phyloP scores from a whole-genome alignment of 1,140 invertebrate genomes.

The Aphelenchoides besseyi region DNA sequence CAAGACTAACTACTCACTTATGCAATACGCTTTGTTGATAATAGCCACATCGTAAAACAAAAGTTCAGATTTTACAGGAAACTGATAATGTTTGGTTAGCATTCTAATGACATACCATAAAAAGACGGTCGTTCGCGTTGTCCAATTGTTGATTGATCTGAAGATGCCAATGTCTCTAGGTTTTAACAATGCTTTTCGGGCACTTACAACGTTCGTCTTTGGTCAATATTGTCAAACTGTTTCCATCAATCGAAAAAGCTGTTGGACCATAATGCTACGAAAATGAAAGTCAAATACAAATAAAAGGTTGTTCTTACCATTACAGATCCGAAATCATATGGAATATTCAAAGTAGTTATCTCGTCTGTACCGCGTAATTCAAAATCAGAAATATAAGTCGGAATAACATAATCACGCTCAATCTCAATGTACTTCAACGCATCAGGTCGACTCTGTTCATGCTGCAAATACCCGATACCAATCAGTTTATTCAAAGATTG shows the following conservation, averaged over 20 bases:
- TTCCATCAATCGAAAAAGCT: slow-evolving; percentile 54
- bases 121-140: slow-evolving; percentile 57
- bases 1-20: slow-evolving; percentile 37
- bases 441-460: slow-evolving; percentile 65
- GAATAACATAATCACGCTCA: slow-evolving; percentile 63
- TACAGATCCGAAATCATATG: slow-evolving; percentile 65
- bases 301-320: too few relatives aligned
- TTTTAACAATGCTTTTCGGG: slow-evolving; percentile 26
- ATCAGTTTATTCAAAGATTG: slow-evolving; percentile 58
- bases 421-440: slow-evolving; percentile 56
- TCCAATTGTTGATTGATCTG: slow-evolving; percentile 57
- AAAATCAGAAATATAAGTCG: slow-evolving; percentile 56
- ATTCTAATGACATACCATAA: slow-evolving; percentile 33
- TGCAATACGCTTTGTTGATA: slow-evolving; percentile 59
- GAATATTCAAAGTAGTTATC: slow-evolving; percentile 61
- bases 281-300: background rate
- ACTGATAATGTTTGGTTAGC: slow-evolving; percentile 22
- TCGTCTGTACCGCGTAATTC: slow-evolving; percentile 54
- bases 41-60: slow-evolving; percentile 39
- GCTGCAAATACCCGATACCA: slow-evolving; percentile 54
- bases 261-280: slow-evolving; percentile 65
- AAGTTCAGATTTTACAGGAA: slow-evolving; percentile 12
- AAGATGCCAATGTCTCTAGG: too few relatives aligned
- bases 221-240: slow-evolving; percentile 50
- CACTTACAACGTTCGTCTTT: slow-evolving; percentile 23